Evolutionary conservation across 1,140 invertebrate genomes (phyloP).

Genomic region (Ceratina calcarata): DNA sequence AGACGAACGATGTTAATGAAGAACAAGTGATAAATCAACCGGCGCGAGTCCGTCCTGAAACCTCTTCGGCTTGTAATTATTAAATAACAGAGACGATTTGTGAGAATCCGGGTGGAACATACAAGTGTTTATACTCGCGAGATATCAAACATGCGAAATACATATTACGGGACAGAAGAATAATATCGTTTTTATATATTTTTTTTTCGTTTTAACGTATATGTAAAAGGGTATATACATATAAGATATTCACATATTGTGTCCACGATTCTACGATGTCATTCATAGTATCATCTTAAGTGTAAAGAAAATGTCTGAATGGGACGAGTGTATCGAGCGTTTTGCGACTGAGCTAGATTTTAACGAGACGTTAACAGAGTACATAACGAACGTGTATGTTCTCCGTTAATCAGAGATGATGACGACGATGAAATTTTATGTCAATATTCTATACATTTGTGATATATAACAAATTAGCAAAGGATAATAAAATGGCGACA

Average conservation of each 20-base stretch:
- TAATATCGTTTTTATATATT: constrained; percentile 50
- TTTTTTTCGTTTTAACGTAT: constrained; percentile 29
- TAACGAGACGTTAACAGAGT: constrained; percentile 38
- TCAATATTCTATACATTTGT: constrained; percentile 57
- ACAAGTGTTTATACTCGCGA: background rate
- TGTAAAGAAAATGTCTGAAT: constrained; percentile 35
- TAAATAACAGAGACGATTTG: background rate
- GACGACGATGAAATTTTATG: constrained; percentile 45
- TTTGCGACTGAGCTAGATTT: constrained; percentile 1
- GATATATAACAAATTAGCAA: constrained; percentile 41
- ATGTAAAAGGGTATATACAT: constrained; percentile 26
- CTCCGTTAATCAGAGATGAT: constrained; percentile 21
- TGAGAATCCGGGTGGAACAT: background rate
- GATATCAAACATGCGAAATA: constrained; percentile 13
- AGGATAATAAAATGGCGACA: constrained; percentile 37
- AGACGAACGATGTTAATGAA: constrained; percentile 86
- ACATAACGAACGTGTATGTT: constrained; percentile 39
- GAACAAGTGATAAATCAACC: constrained; percentile 82
- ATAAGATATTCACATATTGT: constrained; percentile 32
- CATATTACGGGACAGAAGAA: background rate
- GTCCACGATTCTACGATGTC: constrained; percentile 16
- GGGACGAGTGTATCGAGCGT: constrained; percentile 18
- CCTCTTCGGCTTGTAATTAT: constrained; percentile 25
- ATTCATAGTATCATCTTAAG: constrained; percentile 26
- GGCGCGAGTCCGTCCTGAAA: constrained; percentile 45